Evolutionary conservation across 2,797 vertebrate genomes (phyloP), one percentile per base, ranked within the genome.

Genomic region (Semotilus atromaculatus): DNA sequence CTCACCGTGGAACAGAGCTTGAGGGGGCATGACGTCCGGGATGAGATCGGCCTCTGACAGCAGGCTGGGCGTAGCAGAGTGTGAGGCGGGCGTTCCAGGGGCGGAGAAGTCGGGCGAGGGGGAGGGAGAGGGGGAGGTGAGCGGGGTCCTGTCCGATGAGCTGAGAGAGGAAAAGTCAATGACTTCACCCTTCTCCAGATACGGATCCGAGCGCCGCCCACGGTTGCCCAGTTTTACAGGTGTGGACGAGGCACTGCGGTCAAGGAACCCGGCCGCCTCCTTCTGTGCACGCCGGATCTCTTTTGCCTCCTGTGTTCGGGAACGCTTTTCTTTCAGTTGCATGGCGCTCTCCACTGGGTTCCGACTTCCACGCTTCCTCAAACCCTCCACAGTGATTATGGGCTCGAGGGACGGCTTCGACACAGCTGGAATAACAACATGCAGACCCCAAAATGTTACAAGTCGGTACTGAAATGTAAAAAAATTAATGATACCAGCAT

Each of bases 11-110:
- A 99, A 99, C 5, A 99, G 92, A 0, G 98, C 98, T 92, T 98
- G 97, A 0, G 98, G 98, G 0, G 98, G 98, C 98, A 99, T 99
- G 85, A 96, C 96, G 0, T 99, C 98, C 0, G 98, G 98, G 88
- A 99, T 98, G 51, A 99, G 97, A 91, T 99, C 98, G 0, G 97
- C 97, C 91, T 99, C 98, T 0, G 98, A 99, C 75, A 99, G 94
- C 89, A 99, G 92, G 89, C 97, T 98, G 60, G 98, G 98, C 0
- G 97, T 99, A 13, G 98, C 97, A 0, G 98, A 99, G 75, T 98
- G 97, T 0, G 98, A 99, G 0, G 97, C 97, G 0, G 98, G 98
- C 0, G 98, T 99, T 2, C 97, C 98, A 0, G 97, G 97, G 19
- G 96, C 97, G 0, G 98, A 99, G 91, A 99, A 98, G 89, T 99